phyloP scores from a whole-genome alignment of 2,797 vertebrate genomes.

The Poeciliopsis infans region DNA sequence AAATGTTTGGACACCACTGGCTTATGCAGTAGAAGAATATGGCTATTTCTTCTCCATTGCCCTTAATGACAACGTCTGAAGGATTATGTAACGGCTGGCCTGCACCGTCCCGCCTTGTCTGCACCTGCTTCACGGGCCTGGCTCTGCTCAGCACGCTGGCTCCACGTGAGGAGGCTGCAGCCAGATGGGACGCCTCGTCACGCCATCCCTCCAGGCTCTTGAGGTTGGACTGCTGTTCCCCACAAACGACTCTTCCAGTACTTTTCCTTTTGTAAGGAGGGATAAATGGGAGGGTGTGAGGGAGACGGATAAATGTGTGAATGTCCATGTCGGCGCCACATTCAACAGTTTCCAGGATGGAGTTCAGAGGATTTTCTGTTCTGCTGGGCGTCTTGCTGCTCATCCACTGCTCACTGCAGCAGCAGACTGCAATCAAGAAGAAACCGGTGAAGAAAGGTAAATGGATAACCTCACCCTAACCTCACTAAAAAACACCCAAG shows the following conservation, averaged over 20 bases:
- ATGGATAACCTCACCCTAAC: background rate
- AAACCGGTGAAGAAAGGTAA: constrained; percentile 86
- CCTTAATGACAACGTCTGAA: constrained; percentile 27
- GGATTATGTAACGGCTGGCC: constrained; percentile 36
- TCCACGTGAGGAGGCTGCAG: constrained; percentile 34
- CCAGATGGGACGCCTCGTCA: constrained; percentile 31
- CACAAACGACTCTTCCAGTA: constrained; percentile 60
- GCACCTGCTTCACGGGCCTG: constrained; percentile 56
- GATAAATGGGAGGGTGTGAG: constrained; percentile 49
- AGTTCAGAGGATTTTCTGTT: constrained; percentile 73
- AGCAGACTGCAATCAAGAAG: constrained; percentile 68
- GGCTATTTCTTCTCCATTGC: constrained; percentile 28
- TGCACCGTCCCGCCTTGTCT: constrained; percentile 23
- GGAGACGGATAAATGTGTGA: constrained; percentile 62
- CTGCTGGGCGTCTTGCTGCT: constrained; percentile 85
- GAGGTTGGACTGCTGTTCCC: constrained; percentile 51
- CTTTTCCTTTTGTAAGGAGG: constrained; percentile 47
- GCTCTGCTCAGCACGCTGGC: constrained; percentile 18
- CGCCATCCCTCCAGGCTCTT: constrained; percentile 28
- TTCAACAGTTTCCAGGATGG: constrained; percentile 79
- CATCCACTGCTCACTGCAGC: constrained; percentile 74
- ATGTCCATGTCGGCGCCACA: constrained; percentile 50
- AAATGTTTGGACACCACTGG: background rate
- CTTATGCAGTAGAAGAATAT: constrained; percentile 43
- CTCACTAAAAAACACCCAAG: too few species aligned